Conservation (phyloP, 2,888 invertebrate genomes). For the Cynaeus angustus region DNA sequence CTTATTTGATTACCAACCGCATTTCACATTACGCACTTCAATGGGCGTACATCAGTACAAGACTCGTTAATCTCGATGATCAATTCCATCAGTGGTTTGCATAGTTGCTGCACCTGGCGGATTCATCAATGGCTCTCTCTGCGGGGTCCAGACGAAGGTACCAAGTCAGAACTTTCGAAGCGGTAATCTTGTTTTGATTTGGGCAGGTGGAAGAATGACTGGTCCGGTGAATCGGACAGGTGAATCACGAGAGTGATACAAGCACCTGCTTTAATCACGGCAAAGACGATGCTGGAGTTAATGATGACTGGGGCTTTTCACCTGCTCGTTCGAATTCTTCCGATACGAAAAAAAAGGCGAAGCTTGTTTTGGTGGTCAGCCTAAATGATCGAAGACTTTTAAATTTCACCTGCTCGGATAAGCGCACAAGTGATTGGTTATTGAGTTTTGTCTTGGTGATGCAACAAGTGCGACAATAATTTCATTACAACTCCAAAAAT, state of each 20-base stretch:
- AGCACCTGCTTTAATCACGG: constrained; percentile 46
- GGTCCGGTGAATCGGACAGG: constrained; percentile 47
- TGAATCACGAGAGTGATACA: constrained; percentile 39
- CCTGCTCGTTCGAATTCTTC: constrained; percentile 16
- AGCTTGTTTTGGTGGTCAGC: too few species aligned
- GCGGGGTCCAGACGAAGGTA: constrained; percentile 19
- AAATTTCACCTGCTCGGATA: too few species aligned
- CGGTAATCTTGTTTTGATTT: constrained; percentile 42
- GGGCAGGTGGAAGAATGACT: constrained; percentile 46
- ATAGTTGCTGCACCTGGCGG: constrained; percentile 28
- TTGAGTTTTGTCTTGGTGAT: too few species aligned
- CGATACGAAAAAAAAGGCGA: too few species aligned
- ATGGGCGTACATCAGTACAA: constrained; percentile 22
- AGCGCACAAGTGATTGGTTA: too few species aligned
- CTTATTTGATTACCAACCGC: constrained; percentile 33
- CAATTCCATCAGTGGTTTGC: constrained; percentile 27
- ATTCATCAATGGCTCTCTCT: constrained; percentile 31
- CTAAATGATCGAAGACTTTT: too few species aligned
- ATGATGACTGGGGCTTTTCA: constrained; percentile 18
- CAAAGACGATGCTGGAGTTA: constrained; percentile 16
- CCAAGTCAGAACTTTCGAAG: constrained; percentile 17
- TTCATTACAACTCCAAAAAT: too few species aligned
- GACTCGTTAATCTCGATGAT: constrained; percentile 28
- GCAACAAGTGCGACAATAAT: too few species aligned
- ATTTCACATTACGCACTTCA: constrained; percentile 37